phyloP scores from a whole-genome alignment of 2,888 invertebrate species.

The Phengaris arion region DNA sequence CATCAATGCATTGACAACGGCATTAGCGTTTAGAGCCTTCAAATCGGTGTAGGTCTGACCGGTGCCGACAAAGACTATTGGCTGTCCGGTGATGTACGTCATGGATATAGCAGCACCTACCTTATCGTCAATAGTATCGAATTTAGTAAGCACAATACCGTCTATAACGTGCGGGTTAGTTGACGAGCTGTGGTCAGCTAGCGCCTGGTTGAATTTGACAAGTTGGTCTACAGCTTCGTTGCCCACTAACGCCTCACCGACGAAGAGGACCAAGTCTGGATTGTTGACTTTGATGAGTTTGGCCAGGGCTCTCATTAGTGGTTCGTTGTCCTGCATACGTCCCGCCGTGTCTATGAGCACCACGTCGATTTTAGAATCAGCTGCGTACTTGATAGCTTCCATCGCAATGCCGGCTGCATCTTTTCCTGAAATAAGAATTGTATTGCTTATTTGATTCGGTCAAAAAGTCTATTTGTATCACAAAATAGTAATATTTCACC shows the following conservation, averaged over 20 bases:
- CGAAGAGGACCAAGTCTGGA: constrained; percentile 98
- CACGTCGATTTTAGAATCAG: constrained; percentile 90
- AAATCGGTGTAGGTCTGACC: constrained; percentile 99
- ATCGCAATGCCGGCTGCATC: constrained; percentile 99
- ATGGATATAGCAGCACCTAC: constrained; percentile 99
- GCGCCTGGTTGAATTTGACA: constrained; percentile 98
- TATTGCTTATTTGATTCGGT: too few relatives aligned
- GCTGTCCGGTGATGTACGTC: constrained; percentile 99
- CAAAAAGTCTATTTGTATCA: too few relatives aligned
- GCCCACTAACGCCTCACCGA: constrained; percentile 99
- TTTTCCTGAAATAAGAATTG: constrained; percentile 81
- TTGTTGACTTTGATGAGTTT: constrained; percentile 98
- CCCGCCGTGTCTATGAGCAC: constrained; percentile 99
- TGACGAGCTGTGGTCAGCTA: constrained; percentile 93
- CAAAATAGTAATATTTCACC: too few relatives aligned
- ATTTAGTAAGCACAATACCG: constrained; percentile 99
- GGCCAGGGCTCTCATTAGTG: constrained; percentile 97
- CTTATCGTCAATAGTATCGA: constrained; percentile 99
- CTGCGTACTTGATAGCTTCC: constrained; percentile 95
- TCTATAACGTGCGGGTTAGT: constrained; percentile 95
- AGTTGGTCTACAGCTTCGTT: constrained; percentile 99
- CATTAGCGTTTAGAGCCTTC: constrained; percentile 96
- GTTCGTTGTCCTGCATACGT: constrained; percentile 99
- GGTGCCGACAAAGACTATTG: constrained; percentile 99
- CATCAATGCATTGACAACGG: constrained; percentile 97